Conservation (phyloP, 2,797 vertebrate species). For the Dipus sagitta region DNA sequence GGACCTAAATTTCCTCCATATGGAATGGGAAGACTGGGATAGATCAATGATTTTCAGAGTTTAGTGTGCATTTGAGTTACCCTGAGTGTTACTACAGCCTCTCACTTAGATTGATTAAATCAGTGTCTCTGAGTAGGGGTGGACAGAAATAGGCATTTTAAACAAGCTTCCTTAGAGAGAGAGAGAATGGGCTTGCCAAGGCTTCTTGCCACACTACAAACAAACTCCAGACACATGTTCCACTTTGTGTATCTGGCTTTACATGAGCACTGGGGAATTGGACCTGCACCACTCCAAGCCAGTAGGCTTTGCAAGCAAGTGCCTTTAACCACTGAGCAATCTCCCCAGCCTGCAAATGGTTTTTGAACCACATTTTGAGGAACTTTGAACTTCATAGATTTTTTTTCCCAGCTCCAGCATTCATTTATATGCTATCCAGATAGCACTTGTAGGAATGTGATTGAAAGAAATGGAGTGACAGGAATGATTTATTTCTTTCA, state of each 20-base stretch:
- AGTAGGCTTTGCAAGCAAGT: too few relatives aligned
- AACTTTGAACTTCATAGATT: not conserved
- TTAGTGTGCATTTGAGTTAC: slow-evolving; percentile 47
- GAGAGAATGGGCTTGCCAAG: too few relatives aligned
- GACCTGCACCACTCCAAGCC: too few relatives aligned
- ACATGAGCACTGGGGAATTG: too few relatives aligned
- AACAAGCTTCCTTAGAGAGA: not conserved
- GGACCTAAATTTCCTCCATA: not conserved
- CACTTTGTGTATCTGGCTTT: too few relatives aligned
- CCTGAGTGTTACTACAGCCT: slow-evolving; percentile 9
- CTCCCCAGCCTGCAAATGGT: not conserved
- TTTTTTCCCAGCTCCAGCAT: not conserved
- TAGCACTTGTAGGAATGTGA: not conserved
- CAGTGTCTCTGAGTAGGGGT: not conserved
- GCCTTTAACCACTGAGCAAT: too few relatives aligned
- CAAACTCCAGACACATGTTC: too few relatives aligned
- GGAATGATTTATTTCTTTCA: slow-evolving; percentile 21
- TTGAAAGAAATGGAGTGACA: slow-evolving; percentile 44
- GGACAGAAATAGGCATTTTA: slow-evolving; percentile 39
- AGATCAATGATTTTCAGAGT: slow-evolving; percentile 41
- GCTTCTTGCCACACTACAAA: too few relatives aligned
- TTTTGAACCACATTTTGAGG: slow-evolving; percentile 52
- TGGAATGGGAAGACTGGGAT: slow-evolving; percentile 16
- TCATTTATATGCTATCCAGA: not conserved
- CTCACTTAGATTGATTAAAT: slow-evolving; percentile 45